phyloP scores from a whole-genome alignment of 2,797 vertebrate genomes.

The Rhodeus uyekii region DNA sequence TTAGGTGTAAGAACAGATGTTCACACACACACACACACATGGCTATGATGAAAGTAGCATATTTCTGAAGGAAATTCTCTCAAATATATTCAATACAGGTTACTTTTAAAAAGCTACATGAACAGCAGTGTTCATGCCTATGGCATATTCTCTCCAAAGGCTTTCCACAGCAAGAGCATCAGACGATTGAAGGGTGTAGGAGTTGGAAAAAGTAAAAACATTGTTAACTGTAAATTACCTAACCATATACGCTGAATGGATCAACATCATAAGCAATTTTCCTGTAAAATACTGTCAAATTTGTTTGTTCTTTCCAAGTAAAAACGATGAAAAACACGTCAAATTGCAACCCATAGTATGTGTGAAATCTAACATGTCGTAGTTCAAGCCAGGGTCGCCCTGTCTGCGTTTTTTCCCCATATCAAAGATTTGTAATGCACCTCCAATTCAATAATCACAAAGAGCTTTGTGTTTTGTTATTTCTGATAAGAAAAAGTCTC shows the following conservation, averaged over 20 bases:
- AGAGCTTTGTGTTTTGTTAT: too few relatives aligned
- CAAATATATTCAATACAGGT: not conserved
- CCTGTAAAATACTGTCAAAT: too few relatives aligned
- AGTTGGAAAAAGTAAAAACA: not conserved
- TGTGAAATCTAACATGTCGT: too few relatives aligned
- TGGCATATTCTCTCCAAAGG: not conserved
- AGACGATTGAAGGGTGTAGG: not conserved
- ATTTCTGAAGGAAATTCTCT: not conserved
- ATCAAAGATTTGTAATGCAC: too few relatives aligned
- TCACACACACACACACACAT: constrained; percentile 55
- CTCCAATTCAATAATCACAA: too few relatives aligned
- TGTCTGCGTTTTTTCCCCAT: too few relatives aligned
- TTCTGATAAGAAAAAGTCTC: too few relatives aligned
- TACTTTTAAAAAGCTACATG: not conserved
- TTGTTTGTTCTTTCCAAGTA: too few relatives aligned
- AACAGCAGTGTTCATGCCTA: not conserved
- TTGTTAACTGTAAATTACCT: not conserved
- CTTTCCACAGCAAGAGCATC: not conserved
- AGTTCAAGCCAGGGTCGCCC: too few relatives aligned
- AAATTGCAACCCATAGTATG: too few relatives aligned
- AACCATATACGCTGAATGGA: not conserved
- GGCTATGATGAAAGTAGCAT: not conserved
- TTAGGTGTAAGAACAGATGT: constrained; percentile 70
- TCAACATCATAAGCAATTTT: too few relatives aligned
- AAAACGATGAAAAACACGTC: too few relatives aligned